Evolutionary conservation across 2,888 invertebrate species (phyloP).

Genomic region (Sialis fuliginosa): DNA sequence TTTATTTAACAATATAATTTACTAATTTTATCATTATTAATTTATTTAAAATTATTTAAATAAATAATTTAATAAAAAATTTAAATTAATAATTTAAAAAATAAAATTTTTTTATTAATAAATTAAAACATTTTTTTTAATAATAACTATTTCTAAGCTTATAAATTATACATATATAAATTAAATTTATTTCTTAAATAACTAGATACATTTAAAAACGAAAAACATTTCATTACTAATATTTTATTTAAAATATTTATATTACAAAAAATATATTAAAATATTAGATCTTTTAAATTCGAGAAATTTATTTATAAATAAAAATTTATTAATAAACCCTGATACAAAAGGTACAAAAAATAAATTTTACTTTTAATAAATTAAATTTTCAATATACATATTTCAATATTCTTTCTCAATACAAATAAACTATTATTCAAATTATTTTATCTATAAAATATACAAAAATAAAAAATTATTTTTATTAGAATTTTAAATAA

Average conservation of each 20-base stretch:
- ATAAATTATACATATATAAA: constrained; percentile 29
- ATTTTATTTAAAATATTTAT: constrained; percentile 42
- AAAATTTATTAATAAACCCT: constrained; percentile 40
- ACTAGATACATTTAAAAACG: constrained; percentile 50
- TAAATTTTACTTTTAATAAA: constrained; percentile 32
- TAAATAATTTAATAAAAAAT: constrained; percentile 24
- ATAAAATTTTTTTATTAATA: constrained; percentile 29
- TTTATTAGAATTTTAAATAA: constrained; percentile 28
- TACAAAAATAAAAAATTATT: constrained; percentile 7
- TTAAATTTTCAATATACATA: constrained; percentile 19
- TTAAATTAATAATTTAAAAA: constrained; percentile 21
- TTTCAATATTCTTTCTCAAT: constrained; percentile 37
- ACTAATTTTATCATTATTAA: constrained; percentile 42
- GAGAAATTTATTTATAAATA: constrained; percentile 28
- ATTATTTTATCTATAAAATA: constrained; percentile 6
- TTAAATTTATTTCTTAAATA: constrained; percentile 43
- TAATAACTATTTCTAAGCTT: constrained; percentile 38
- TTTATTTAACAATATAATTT: constrained; percentile 20
- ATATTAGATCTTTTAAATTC: constrained; percentile 44
- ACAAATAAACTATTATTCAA: constrained; percentile 34
- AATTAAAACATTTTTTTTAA: constrained; percentile 25
- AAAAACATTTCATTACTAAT: constrained; percentile 46
- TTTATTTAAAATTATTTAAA: constrained; percentile 24
- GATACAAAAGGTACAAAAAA: constrained; percentile 55
- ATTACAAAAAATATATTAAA: constrained; percentile 35